These are phyloP conservation scores for Microtus pennsylvanicus DNA, from an alignment of 2,113 vertebrate species.

Conservation along the genomic window DNA sequence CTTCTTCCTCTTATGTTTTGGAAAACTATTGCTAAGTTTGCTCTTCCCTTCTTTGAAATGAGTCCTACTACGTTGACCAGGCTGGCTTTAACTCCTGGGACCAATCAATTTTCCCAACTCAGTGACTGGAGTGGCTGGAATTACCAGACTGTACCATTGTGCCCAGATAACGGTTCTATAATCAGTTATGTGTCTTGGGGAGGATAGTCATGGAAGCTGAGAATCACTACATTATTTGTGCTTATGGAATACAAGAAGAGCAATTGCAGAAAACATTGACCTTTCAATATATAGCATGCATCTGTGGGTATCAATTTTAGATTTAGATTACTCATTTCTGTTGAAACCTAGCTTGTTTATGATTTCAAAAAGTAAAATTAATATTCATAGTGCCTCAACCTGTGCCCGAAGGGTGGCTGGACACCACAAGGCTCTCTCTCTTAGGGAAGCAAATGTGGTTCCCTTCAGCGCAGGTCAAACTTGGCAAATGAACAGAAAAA, in stretches of 20 bases:
- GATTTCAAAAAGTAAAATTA: conserved; percentile 32
- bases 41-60: background rate
- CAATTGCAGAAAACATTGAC: background rate
- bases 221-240: conserved; percentile 1
- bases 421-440: background rate
- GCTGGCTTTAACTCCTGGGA: background rate
- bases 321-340: conserved; percentile 18
- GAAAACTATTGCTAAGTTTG: background rate
- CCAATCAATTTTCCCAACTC: background rate
- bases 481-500: background rate
- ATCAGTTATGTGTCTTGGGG: background rate
- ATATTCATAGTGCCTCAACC: background rate
- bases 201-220: background rate
- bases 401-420: background rate
- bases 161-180: background rate
- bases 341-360: background rate
- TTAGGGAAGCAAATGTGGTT: background rate
- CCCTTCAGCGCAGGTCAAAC: background rate
- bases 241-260: background rate
- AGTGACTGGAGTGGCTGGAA: background rate
- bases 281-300: background rate
- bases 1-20: background rate
- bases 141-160: background rate
- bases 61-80: background rate
- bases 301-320: background rate